phyloP scores from a whole-genome alignment of 2,113 vertebrate species.

The Halcyon malimbica region DNA sequence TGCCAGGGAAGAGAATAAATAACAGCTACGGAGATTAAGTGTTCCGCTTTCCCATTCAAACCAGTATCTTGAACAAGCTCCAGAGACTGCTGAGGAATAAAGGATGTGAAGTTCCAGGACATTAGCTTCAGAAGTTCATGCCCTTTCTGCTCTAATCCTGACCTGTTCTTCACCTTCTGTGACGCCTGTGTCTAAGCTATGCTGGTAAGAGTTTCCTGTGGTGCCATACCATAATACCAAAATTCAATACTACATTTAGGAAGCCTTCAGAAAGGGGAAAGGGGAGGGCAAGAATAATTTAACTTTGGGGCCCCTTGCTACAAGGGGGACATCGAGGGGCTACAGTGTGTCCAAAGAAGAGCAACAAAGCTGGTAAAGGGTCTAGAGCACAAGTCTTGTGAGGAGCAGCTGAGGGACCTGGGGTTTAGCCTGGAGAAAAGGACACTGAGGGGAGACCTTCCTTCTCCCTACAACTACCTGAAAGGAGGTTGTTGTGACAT shows the following conservation, averaged over 20 bases:
- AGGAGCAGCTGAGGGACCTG: too few species aligned
- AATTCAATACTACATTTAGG: neutral
- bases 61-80: neutral
- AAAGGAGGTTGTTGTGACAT: neutral
- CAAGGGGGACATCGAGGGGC: neutral
- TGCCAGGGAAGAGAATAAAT: neutral
- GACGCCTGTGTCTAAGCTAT: neutral
- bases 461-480: neutral
- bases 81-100: neutral
- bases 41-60: neutral
- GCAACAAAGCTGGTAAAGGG: neutral
- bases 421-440: neutral
- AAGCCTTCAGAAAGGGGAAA: neutral
- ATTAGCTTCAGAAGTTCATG: neutral
- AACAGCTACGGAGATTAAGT: neutral
- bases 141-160: neutral
- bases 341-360: neutral
- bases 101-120: neutral
- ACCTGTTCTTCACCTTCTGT: neutral
- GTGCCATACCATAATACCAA: neutral
- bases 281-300: neutral
- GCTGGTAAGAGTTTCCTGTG: neutral
- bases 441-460: neutral
- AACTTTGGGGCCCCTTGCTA: neutral
- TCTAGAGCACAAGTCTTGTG: neutral